Conservation (phyloP, 2,113 vertebrate species). For the Microtus richardsoni region DNA sequence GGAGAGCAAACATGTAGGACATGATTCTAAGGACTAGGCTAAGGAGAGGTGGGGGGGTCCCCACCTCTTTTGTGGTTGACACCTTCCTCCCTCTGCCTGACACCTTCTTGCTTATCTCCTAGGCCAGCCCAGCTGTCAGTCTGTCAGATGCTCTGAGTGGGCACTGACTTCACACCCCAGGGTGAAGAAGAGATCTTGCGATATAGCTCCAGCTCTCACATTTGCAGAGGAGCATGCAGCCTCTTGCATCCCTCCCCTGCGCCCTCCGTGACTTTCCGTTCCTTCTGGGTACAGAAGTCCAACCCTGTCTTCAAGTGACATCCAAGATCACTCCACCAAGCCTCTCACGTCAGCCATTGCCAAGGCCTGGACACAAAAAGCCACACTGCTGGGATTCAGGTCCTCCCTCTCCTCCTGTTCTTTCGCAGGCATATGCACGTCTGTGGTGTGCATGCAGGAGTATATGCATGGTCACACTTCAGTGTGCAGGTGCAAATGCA, state of each 20-base stretch:
- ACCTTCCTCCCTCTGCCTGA: slow-evolving; percentile 70
- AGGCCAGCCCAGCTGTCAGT: slow-evolving; percentile 45
- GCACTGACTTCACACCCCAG: slow-evolving; percentile 73
- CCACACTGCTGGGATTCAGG: background rate
- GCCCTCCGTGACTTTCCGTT: background rate
- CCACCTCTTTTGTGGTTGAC: slow-evolving; percentile 63
- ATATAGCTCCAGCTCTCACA: slow-evolving; percentile 34
- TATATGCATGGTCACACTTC: background rate
- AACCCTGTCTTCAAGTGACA: slow-evolving; percentile 17
- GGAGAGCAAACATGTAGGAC: background rate
- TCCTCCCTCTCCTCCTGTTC: background rate
- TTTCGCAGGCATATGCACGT: background rate
- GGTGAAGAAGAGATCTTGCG: slow-evolving; percentile 67
- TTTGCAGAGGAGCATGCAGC: slow-evolving; percentile 61
- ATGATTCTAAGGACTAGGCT: background rate
- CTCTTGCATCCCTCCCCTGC: slow-evolving; percentile 2
- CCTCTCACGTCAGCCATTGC: background rate
- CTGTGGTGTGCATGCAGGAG: background rate
- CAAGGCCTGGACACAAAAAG: slow-evolving; percentile 1
- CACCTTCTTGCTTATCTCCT: slow-evolving; percentile 64
- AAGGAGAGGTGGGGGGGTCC: background rate
- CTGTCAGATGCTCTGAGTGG: slow-evolving; percentile 50
- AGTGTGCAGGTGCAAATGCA: background rate
- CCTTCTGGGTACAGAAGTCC: slow-evolving; percentile 6
- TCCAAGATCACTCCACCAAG: background rate